Evolutionary conservation across 1,140 invertebrate species (phyloP).

Genomic region (Helicoverpa armigera): DNA sequence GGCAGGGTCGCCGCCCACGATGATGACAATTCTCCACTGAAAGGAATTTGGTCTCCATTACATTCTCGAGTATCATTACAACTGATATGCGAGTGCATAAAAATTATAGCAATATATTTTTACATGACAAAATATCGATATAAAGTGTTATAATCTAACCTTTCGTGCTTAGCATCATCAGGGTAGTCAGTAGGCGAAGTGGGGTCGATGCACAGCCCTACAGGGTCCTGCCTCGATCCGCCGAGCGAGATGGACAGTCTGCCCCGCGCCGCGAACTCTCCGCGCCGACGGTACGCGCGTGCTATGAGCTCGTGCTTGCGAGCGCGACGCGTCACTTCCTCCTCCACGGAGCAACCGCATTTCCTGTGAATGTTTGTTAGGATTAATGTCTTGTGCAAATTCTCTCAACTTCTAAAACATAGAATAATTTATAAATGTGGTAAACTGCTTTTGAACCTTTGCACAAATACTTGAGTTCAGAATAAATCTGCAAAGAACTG

Average conservation of each 20-base stretch:
- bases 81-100: too few relatives aligned
- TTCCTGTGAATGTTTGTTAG: constrained; percentile 79
- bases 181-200: constrained; percentile 75
- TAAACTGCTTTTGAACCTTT: too few relatives aligned
- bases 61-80: too few relatives aligned
- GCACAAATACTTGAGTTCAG: too few relatives aligned
- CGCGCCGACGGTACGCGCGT: constrained; percentile 95
- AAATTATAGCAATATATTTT: not conserved
- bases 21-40: constrained; percentile 87
- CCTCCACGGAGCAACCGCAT: constrained; percentile 90
- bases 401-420: too few relatives aligned
- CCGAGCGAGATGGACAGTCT: constrained; percentile 95
- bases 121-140: not conserved
- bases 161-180: constrained; percentile 78
- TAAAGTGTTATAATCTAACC: constrained; percentile 55
- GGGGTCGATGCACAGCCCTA: constrained; percentile 94
- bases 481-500: too few relatives aligned
- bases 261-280: constrained; percentile 93
- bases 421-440: too few relatives aligned
- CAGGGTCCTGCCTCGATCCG: constrained; percentile 95
- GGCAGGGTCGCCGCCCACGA: constrained; percentile 96
- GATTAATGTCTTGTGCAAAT: too few relatives aligned
- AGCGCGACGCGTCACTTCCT: constrained; percentile 85
- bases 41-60: not conserved
- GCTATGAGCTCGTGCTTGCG: constrained; percentile 97